Evolutionary conservation across 2,797 vertebrate species (phyloP), one percentile per base, ranked within the genome.

Genomic region (Acipenser oxyrinchus): DNA sequence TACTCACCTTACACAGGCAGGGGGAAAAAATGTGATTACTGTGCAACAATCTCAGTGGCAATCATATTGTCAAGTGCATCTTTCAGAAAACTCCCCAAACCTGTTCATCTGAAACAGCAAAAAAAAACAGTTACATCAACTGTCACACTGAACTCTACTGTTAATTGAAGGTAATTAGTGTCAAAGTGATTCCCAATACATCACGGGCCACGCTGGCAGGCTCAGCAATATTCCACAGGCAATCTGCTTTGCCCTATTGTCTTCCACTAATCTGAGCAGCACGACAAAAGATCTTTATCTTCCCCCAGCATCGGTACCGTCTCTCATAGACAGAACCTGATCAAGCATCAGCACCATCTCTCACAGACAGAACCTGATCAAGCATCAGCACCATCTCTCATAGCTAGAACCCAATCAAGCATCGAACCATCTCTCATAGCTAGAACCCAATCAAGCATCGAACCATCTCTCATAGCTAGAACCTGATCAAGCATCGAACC

Each of bases 101-200:
- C 83, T 84, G 88, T 90, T 88, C 88, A 87, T 89, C 86, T 90
- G 85, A 82, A 84, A 85, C 84, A 73, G 84, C 83, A 87, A 87
- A 84, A 86, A 86, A 89, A 90, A 90, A 90, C 88, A 87, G 87
- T 88, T 89, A 82, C 78, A 71, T 88, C 85, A 89, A 89, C 84
- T 88, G 89, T 90, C 88, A 90, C 88, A 88, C 84, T 83, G 81
- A 88, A 86, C 86, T 88, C 85, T 88, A 89, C 89, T 89, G 86
- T 90, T 90, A 89, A 91, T 91, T 89, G 89, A 89, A 87, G 86
- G 86, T 88, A 91, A 91, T 91, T 90, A 89, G 87, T 78, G 77
- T 86, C 85, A 82, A 78, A 90, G 80, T 81, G 87, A 88, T 90
- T 90, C 86, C 83, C 88, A 87, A 90, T 91, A 89, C 85, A 90